phyloP scores from a whole-genome alignment of 2,797 vertebrate species.

The Argentina silus region DNA sequence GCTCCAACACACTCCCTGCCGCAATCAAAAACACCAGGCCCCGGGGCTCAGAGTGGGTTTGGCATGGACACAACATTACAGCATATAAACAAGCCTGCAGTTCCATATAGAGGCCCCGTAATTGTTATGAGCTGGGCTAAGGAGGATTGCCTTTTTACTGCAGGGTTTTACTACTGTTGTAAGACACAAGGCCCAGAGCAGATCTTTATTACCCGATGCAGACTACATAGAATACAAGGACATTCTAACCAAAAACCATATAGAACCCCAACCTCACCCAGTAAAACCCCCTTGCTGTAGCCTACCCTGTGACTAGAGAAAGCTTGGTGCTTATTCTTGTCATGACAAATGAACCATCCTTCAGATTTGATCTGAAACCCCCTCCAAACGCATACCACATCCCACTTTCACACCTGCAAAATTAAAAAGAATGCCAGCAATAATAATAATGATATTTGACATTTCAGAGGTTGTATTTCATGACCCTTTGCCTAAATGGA shows the following conservation, averaged over 20 bases:
- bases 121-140: slow-evolving; percentile 71
- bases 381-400: not conserved
- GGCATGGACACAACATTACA: slow-evolving; percentile 77
- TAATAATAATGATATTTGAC: slow-evolving; percentile 73
- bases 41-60: slow-evolving; percentile 55
- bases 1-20: slow-evolving; percentile 60
- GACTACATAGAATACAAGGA: slow-evolving; percentile 51
- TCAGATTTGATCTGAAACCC: slow-evolving; percentile 36
- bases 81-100: slow-evolving; percentile 74
- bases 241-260: slow-evolving; percentile 58
- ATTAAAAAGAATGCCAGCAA: slow-evolving; percentile 56
- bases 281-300: slow-evolving; percentile 9
- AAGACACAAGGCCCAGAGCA: slow-evolving; percentile 58
- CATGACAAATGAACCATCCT: slow-evolving; percentile 39
- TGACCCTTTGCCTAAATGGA: slow-evolving; percentile 65
- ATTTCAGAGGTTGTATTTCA: slow-evolving; percentile 73
- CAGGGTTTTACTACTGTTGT: slow-evolving; percentile 68
- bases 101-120: slow-evolving; percentile 77
- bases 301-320: not conserved
- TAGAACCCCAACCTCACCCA: slow-evolving; percentile 21
- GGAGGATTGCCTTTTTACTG: slow-evolving; percentile 66
- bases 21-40: slow-evolving; percentile 80
- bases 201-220: slow-evolving; percentile 49
- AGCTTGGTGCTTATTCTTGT: slow-evolving; percentile 6
- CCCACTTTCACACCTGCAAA: slow-evolving; percentile 76